These are phyloP conservation scores for Zaprionus nigranus DNA, from an alignment of 1,140 invertebrate species.

Conservation along the genomic window DNA sequence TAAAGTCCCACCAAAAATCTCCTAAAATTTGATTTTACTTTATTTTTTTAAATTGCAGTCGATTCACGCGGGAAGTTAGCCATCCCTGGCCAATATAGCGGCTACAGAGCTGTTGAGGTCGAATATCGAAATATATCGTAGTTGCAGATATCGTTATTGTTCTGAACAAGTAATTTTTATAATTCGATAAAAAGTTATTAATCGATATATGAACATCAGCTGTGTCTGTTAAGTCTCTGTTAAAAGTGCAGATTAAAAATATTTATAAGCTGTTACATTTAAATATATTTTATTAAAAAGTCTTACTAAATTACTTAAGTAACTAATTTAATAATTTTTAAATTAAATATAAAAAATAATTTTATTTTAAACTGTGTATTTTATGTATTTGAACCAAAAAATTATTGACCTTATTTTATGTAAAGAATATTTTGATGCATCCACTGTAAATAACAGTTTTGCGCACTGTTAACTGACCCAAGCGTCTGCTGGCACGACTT, in stretches of 20 bases:
- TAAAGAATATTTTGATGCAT: not conserved
- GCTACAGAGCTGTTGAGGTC: not conserved
- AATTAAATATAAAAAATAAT: not conserved
- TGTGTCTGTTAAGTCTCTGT: conserved; percentile 4
- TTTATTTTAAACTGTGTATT: not conserved
- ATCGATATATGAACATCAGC: conserved; percentile 3
- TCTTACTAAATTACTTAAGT: not conserved
- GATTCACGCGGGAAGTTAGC: no score
- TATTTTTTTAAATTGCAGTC: conserved; percentile 12
- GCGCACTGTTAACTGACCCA: conserved; percentile 17
- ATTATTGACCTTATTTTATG: not conserved
- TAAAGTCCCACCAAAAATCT: conserved; percentile 56
- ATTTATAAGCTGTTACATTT: conserved; percentile 14
- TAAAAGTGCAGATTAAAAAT: not conserved
- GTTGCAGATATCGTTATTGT: not conserved
- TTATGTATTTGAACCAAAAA: no score
- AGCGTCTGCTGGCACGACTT: conserved; percentile 39
- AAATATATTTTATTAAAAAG: not conserved
- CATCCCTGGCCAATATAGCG: not conserved
- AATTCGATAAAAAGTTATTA: not conserved
- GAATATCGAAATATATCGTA: not conserved
- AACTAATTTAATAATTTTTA: not conserved
- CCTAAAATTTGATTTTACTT: not conserved
- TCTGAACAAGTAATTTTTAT: not conserved
- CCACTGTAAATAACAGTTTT: conserved; percentile 28